Percentiles rank a stretch among this genome's conserved stretches.
Evolutionary conservation across 2,888 invertebrate genomes (phyloP).

Genomic region (Dexiosoma caninum): DNA sequence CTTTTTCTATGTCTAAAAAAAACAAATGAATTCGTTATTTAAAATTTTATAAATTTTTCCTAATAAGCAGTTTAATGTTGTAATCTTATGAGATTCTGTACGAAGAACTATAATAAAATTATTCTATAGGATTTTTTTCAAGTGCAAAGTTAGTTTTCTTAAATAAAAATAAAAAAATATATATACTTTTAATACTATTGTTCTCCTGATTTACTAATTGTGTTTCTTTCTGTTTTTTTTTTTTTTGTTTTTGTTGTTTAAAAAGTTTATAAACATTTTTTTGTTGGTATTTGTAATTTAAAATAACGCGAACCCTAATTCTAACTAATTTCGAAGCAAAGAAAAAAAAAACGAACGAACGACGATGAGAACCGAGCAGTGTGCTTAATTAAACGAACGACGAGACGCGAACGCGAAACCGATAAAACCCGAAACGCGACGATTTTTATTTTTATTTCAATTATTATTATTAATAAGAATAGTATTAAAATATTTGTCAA

Average conservation of each 20-base stretch:
- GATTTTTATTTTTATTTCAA: no score
- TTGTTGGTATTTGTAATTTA: slow-evolving; percentile 43
- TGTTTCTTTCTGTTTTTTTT: slow-evolving; percentile 34
- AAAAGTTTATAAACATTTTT: slow-evolving; percentile 51
- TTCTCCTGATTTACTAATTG: slow-evolving; percentile 26
- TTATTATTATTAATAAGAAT: slow-evolving; percentile 23
- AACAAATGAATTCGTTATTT: background rate
- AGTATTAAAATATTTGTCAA: slow-evolving; percentile 55
- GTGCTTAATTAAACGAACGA: slow-evolving; percentile 70
- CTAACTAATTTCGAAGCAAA: slow-evolving; percentile 55
- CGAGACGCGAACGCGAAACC: slow-evolving; percentile 75
- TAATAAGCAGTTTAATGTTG: slow-evolving; percentile 27
- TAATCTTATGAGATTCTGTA: slow-evolving; percentile 26
- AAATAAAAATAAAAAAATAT: slow-evolving; percentile 33
- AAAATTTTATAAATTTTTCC: background rate
- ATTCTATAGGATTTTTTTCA: slow-evolving; percentile 55
- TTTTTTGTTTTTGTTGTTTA: no score
- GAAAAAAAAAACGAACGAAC: slow-evolving; percentile 60
- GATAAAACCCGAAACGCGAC: slow-evolving; percentile 75
- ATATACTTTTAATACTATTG: slow-evolving; percentile 64
- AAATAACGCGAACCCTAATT: slow-evolving; percentile 61
- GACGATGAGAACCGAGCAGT: slow-evolving; percentile 62
- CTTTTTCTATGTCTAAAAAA: no score
- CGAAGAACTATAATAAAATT: slow-evolving; percentile 39
- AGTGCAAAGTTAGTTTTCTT: slow-evolving; percentile 27